Percentiles rank a stretch among this genome's conserved stretches.
Conservation (phyloP, 35 echinoderm and acorn worm genomes). For the Acanthaster planci region DNA sequence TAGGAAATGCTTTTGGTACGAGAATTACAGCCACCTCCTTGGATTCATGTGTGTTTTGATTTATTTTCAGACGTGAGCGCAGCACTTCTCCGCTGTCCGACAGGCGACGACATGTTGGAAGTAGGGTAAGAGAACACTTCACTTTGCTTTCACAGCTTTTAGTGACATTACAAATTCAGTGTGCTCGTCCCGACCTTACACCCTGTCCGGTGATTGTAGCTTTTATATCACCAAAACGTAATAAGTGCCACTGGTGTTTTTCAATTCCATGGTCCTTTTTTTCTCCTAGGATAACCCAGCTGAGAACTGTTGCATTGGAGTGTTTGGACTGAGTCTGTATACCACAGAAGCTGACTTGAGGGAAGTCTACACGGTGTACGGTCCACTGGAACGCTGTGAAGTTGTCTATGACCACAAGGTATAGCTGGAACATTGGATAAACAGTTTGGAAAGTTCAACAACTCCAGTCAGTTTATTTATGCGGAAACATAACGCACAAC, state of each 20-base stretch:
- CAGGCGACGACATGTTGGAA: slow-evolving; percentile 80
- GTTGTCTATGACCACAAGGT: slow-evolving; percentile 99
- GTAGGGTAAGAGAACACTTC: slow-evolving; percentile 54
- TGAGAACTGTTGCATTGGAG: slow-evolving; percentile 78
- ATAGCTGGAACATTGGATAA: not conserved
- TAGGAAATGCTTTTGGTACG: too few relatives aligned
- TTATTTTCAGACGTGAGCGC: slow-evolving; percentile 31
- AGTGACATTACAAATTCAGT: too few relatives aligned
- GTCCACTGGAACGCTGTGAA: slow-evolving; percentile 69
- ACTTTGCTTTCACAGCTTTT: too few relatives aligned
- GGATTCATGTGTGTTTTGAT: not conserved
- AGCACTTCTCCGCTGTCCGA: slow-evolving; percentile 92
- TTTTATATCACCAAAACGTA: too few relatives aligned
- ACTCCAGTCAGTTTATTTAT: too few relatives aligned
- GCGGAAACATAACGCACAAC: too few relatives aligned
- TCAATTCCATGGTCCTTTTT: not conserved
- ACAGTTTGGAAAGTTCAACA: too few relatives aligned
- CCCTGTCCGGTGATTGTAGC: too few relatives aligned
- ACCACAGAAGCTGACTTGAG: slow-evolving; percentile 94
- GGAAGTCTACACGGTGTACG: slow-evolving; percentile 82
- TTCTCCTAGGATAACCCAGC: slow-evolving; percentile 79
- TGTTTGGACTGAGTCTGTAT: slow-evolving; percentile 96
- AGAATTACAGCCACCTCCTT: too few relatives aligned
- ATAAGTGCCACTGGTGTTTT: too few relatives aligned
- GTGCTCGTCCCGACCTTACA: too few relatives aligned